A percentile compares a stretch with the other conserved stretches of the same genome.
Conservation (phyloP, 2,113 vertebrate species). For the Thunnus maccoyii region DNA sequence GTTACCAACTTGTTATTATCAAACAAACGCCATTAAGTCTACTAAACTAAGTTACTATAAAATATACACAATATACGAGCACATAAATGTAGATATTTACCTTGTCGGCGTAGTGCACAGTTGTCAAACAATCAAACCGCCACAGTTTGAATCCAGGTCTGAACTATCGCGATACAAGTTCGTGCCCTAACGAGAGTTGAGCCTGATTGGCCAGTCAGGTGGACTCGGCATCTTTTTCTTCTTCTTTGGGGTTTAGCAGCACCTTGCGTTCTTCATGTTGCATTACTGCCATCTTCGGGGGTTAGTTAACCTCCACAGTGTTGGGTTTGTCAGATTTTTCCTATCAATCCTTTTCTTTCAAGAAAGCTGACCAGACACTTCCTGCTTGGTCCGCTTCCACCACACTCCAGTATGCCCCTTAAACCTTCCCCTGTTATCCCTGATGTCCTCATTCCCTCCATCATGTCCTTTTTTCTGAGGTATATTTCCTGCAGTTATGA, state of each 20-base stretch:
- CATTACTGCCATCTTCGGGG: background rate
- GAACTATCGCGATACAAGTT: slow-evolving; percentile 40
- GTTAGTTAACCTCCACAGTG: background rate
- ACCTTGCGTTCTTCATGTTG: too few relatives aligned
- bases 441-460: too few relatives aligned
- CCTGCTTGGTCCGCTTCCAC: too few relatives aligned
- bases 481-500: too few relatives aligned
- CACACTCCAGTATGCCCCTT: too few relatives aligned
- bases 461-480: too few relatives aligned
- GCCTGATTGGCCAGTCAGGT: background rate
- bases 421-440: too few relatives aligned
- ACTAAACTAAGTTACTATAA: background rate
- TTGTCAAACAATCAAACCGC: slow-evolving; percentile 23
- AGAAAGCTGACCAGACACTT: too few relatives aligned
- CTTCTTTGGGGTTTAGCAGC: background rate
- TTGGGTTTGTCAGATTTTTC: too few relatives aligned
- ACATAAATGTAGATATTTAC: slow-evolving; percentile 8
- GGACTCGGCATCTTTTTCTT: too few relatives aligned
- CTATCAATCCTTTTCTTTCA: too few relatives aligned
- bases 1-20: background rate
- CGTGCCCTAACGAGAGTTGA: background rate
- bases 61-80: background rate
- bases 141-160: slow-evolving; percentile 39
- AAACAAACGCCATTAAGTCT: background rate
- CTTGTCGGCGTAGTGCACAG: background rate